These are phyloP conservation scores for Timandra comae DNA, from an alignment of 2,888 invertebrate genomes.

Conservation along the genomic window DNA sequence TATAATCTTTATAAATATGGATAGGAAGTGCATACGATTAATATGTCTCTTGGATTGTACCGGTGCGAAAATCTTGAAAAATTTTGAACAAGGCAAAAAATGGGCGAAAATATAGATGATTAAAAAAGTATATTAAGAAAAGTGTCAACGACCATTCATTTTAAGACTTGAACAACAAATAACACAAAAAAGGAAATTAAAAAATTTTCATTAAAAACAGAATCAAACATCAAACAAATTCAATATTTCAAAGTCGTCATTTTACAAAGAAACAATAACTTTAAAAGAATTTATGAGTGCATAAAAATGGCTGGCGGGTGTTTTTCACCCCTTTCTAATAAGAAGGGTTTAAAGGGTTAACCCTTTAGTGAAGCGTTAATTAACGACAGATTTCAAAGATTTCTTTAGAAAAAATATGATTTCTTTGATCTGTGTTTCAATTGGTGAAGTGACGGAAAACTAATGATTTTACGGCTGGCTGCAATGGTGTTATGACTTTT, in stretches of 20 bases:
- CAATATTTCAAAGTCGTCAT: slow-evolving; percentile 65
- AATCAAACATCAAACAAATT: slow-evolving; percentile 62
- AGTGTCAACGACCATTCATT: too few species aligned
- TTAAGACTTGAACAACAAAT: neutral
- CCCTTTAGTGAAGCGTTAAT: slow-evolving; percentile 65
- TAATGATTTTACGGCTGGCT: slow-evolving; percentile 21
- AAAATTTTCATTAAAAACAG: slow-evolving; percentile 17
- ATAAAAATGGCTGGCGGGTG: slow-evolving; percentile 55
- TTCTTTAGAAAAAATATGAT: slow-evolving; percentile 36
- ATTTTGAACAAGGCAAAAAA: too few species aligned
- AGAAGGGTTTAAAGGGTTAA: slow-evolving; percentile 59
- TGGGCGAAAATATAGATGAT: too few species aligned
- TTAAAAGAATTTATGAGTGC: slow-evolving; percentile 58
- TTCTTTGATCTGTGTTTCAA: slow-evolving; percentile 54
- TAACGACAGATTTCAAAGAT: slow-evolving; percentile 59
- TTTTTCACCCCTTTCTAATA: slow-evolving; percentile 39
- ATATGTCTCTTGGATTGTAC: too few species aligned
- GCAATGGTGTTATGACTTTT: too few species aligned
- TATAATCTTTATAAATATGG: too few species aligned
- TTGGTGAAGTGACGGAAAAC: slow-evolving; percentile 28
- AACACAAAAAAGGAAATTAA: slow-evolving; percentile 1
- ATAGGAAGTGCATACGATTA: too few species aligned
- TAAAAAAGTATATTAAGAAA: too few species aligned
- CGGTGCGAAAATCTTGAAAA: too few species aligned
- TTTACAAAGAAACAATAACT: slow-evolving; percentile 69